Evolutionary conservation across 2,113 vertebrate species (phyloP).

Genomic region (Sinocyclocheilus anophthalmus): DNA sequence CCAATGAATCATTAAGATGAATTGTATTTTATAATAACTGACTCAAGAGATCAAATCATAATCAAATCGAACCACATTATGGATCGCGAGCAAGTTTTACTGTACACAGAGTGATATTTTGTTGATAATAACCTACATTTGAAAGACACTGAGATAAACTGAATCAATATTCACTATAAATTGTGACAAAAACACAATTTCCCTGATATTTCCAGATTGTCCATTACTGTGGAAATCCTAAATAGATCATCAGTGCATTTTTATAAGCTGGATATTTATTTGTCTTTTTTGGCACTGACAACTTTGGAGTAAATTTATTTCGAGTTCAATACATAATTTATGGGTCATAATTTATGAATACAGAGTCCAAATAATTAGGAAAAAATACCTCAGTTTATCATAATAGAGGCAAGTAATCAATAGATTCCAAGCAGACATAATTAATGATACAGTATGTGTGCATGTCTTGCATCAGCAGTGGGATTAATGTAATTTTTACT

Average conservation of each 20-base stretch:
- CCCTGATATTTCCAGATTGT: not conserved
- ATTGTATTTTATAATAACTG: not conserved
- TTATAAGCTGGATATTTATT: not conserved
- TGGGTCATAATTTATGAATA: not conserved
- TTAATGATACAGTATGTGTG: constrained; percentile 15
- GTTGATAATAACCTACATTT: not conserved
- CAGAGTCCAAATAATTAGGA: not conserved
- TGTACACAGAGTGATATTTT: not conserved
- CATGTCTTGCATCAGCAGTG: not conserved
- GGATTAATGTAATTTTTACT: not conserved
- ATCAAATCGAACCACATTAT: not conserved
- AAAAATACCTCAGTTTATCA: constrained; percentile 5
- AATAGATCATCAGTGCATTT: not conserved
- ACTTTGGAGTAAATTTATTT: not conserved
- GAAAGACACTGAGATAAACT: not conserved
- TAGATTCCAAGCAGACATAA: constrained; percentile 13
- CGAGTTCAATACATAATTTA: constrained; percentile 13
- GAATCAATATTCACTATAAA: too few species aligned
- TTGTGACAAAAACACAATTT: not conserved
- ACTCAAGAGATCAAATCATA: not conserved
- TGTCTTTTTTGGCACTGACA: not conserved
- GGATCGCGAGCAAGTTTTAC: not conserved
- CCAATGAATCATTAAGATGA: not conserved
- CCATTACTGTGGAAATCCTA: not conserved
- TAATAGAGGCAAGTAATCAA: not conserved